Base-by-base conservation (phyloP, 2,888 invertebrate genomes). In the Xanthia togata region DNA sequence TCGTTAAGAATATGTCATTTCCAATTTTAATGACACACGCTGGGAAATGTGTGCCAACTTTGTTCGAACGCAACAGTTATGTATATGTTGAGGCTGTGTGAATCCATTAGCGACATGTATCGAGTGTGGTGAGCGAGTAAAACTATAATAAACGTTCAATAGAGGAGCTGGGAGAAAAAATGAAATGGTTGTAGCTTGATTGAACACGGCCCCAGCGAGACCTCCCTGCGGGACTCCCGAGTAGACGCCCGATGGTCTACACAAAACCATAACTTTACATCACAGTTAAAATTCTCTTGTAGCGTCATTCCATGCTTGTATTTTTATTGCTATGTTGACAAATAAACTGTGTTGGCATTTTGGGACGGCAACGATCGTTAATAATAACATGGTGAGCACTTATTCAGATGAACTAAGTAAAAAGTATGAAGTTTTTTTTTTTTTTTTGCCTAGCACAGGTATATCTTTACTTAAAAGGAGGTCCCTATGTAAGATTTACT, bases 241-340 rank as follows among this genome's bases (percentile, higher is more conserved):
- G 83, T 90, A 89, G 92, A 91, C 92, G 93, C 91, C 93, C 90
- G 88, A 90, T 84, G 89, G 93, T 93, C 92, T 86, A 76, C 73
- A 31, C 41, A 65, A 78, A 70, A 90, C 88, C 88, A 91, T 83
- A 78, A 81, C 70, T 70, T 73, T 53, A 70, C 63, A 72, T 73
- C 38, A 72, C 63, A 73, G 63, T 68, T 64, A 50, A 79, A 63
- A 82, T 68, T 68, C 26, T 82, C 63, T 59, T 82, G 41, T 50
- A 67, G 53, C 20, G 62, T 41, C 41, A 63, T 55, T 35, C n/a
- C 38, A 67, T 26, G 35, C 26, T 73, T 35, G 20, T 59, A 59
- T 65, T 81, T 80, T 65, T 81, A 75, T 78, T 44, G 11, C 35
- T 64, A 35, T 74, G 81, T 81, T 78, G 81, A 74, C 75, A 81